Percentiles rank a stretch among this genome's conserved stretches.
These are phyloP conservation scores for Crocuta crocuta DNA, from an alignment of 2,113 vertebrate genomes.

Conservation along the genomic window DNA sequence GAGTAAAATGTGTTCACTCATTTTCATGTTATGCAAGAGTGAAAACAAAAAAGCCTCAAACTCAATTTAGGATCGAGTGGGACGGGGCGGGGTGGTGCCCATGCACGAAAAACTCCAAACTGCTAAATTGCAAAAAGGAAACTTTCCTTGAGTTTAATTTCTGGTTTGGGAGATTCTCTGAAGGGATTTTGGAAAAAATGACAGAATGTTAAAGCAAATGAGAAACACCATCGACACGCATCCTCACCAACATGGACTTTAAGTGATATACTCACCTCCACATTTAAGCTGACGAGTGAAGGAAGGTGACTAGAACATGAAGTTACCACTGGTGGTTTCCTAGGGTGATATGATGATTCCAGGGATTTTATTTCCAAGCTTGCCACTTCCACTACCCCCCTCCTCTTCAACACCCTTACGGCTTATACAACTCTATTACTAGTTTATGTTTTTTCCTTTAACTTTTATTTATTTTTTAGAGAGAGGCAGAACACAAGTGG, in stretches of 20 bases:
- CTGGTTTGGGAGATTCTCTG: conserved; percentile 68
- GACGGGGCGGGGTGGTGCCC: conserved; percentile 58
- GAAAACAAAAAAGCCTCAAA: conserved; percentile 79
- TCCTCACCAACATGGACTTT: neutral
- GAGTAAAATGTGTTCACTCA: conserved; percentile 79
- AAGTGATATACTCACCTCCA: neutral
- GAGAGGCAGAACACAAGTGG: too few species aligned
- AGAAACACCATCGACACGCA: conserved; percentile 6
- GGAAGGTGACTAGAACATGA: neutral
- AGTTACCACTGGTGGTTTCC: neutral
- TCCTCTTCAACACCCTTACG: neutral
- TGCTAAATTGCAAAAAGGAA: conserved; percentile 65
- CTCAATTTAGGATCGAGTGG: conserved; percentile 76
- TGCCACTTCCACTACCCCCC: neutral
- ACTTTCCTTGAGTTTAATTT: conserved; percentile 44
- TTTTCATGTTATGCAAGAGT: conserved; percentile 81
- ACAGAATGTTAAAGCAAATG: conserved; percentile 53
- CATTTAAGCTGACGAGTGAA: neutral
- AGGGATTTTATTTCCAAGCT: neutral
- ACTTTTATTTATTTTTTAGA: too few species aligned
- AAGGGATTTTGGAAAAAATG: conserved; percentile 68
- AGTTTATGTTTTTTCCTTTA: neutral
- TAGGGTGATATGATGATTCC: neutral
- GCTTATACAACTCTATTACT: neutral
- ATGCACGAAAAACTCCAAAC: conserved; percentile 55